Conservation (phyloP, 2,888 invertebrate species). For the Portevinia maculata region DNA sequence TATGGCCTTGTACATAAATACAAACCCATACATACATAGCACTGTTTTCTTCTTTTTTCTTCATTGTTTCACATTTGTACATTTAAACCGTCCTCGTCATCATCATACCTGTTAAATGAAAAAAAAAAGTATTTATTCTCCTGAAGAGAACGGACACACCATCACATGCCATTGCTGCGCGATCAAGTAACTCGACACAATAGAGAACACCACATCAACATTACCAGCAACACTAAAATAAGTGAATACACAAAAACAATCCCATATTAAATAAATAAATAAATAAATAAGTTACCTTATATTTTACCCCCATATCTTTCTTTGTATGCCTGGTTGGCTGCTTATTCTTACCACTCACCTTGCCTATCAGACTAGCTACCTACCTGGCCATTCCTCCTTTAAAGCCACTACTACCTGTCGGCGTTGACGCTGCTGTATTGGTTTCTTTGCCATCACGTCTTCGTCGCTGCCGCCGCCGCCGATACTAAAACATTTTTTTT, state of each 20-base stretch:
- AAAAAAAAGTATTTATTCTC: slow-evolving; percentile 38
- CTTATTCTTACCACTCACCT: slow-evolving; percentile 40
- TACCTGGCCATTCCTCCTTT: slow-evolving; percentile 60
- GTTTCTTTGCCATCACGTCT: slow-evolving; percentile 22
- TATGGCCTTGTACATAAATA: slow-evolving; percentile 39
- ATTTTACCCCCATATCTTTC: slow-evolving; percentile 62
- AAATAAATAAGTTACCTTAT: slow-evolving; percentile 70
- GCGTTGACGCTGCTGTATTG: slow-evolving; percentile 39
- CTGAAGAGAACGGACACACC: slow-evolving; percentile 53
- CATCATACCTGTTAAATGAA: slow-evolving; percentile 52
- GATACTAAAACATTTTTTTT: slow-evolving; percentile 42
- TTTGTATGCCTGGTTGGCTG: slow-evolving; percentile 45
- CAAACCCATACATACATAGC: slow-evolving; percentile 58
- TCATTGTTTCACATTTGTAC: slow-evolving; percentile 64
- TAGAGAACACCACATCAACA: slow-evolving; percentile 57
- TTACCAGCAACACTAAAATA: slow-evolving; percentile 60
- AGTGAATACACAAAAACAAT: slow-evolving; percentile 71
- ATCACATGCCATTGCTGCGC: slow-evolving; percentile 22
- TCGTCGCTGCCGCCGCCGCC: slow-evolving; percentile 17
- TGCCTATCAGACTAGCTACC: slow-evolving; percentile 36
- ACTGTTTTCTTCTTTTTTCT: slow-evolving; percentile 28
- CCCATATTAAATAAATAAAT: slow-evolving; percentile 73
- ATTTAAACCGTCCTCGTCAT: slow-evolving; percentile 61
- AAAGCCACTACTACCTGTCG: slow-evolving; percentile 67
- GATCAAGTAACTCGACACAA: slow-evolving; percentile 36